These are phyloP conservation scores for Endotricha flammealis DNA, from an alignment of 2,888 invertebrate species.

Conservation along the genomic window DNA sequence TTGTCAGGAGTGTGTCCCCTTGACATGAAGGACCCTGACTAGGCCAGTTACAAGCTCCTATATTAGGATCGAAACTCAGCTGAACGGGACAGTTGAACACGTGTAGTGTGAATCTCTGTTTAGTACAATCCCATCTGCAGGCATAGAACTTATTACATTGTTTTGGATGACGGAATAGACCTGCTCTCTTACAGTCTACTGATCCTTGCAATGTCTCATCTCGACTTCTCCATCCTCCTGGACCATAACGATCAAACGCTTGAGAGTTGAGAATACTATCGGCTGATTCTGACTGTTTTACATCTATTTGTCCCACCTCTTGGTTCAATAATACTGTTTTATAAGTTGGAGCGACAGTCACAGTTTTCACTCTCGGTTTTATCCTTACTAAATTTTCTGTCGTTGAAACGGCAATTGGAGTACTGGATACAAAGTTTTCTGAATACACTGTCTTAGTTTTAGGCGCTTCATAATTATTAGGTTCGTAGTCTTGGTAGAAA, in stretches of 20 bases:
- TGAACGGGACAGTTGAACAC: constrained; percentile 89
- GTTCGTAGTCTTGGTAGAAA: constrained; percentile 64
- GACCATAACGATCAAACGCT: constrained; percentile 79
- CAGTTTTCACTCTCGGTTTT: constrained; percentile 53
- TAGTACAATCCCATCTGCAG: constrained; percentile 88
- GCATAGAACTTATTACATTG: constrained; percentile 90
- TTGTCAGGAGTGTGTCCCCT: constrained; percentile 81
- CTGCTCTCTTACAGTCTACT: constrained; percentile 79
- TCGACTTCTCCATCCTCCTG: constrained; percentile 78
- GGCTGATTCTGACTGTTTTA: constrained; percentile 29
- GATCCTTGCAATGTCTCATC: constrained; percentile 80
- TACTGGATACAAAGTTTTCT: constrained; percentile 47
- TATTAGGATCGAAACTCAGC: constrained; percentile 84
- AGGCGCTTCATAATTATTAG: constrained; percentile 40
- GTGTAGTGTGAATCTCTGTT: constrained; percentile 85
- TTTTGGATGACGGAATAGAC: constrained; percentile 83
- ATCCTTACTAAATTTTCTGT: constrained; percentile 51
- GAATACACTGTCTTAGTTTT: constrained; percentile 36
- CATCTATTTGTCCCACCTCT: constrained; percentile 41
- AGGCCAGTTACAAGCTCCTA: constrained; percentile 91
- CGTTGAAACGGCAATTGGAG: constrained; percentile 42
- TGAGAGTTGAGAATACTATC: constrained; percentile 54
- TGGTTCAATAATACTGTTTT: constrained; percentile 56
- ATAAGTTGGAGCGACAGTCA: constrained; percentile 64
- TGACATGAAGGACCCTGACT: constrained; percentile 88